phyloP scores from a whole-genome alignment of 2,113 vertebrate genomes.

The Ailuropoda melanoleuca region DNA sequence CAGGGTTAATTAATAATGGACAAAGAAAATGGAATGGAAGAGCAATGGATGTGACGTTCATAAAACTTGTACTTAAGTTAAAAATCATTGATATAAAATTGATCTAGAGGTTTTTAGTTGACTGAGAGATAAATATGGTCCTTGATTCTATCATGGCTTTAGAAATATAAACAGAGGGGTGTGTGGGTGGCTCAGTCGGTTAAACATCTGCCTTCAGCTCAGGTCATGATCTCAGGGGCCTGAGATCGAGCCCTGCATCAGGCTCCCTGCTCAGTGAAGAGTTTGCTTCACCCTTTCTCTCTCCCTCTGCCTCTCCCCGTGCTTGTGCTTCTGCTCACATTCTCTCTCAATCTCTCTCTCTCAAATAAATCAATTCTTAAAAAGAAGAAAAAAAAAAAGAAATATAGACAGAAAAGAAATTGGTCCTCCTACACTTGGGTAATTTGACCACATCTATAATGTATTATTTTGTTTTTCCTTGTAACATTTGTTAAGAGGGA shows the following conservation, averaged over 20 bases:
- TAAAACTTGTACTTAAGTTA: conserved; percentile 12
- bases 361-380: background rate
- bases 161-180: background rate
- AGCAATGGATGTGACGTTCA: background rate
- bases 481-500: background rate
- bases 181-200: too few relatives aligned
- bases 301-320: background rate
- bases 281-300: background rate
- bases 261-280: background rate
- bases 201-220: too few relatives aligned
- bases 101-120: background rate
- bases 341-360: background rate
- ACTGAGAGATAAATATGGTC: background rate
- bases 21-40: background rate
- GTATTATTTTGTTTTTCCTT: background rate
- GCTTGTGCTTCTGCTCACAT: background rate
- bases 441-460: background rate
- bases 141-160: background rate
- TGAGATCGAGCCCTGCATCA: background rate
- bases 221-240: too few relatives aligned
- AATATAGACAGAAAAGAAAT: background rate
- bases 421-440: background rate
- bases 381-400: background rate
- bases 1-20: conserved; percentile 1
- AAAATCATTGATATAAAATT: background rate